Base-by-base conservation (phyloP, 2,888 invertebrate species). In the Nephrocerus scutellatus region DNA sequence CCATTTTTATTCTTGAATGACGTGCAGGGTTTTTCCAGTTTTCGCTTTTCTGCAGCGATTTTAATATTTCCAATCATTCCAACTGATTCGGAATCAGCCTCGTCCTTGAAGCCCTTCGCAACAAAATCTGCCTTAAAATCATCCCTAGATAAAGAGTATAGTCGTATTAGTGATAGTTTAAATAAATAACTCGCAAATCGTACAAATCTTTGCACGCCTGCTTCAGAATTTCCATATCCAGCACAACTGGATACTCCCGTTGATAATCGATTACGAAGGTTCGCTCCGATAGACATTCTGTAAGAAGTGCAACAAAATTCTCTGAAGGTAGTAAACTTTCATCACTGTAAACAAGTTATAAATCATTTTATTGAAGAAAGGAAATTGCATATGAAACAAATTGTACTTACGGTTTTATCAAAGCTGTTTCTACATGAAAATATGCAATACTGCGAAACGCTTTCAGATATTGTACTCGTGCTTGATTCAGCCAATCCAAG, bases 201-300 rank as follows among this genome's bases (percentile, higher is more conserved):
- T 77, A 84, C 81, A 84, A 70, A 26, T 78, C 76, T 10, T 78
- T 75, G 51, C 76, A 82, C 1, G 76, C 72, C 47, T 77, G 74
- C 5, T 72, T 63, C 24, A 84, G 57, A 52, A 75, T 62, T 26
- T 79, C 75, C n/a, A 84, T 57, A 57, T 86, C 84, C n/a, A 72
- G 70, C 32, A 75, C 73, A 8, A 86, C 69, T 0, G 84, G 80
- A 66, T 76, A 81, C 41, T 74, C 67, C 0, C 70, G 62, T 60
- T 82, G 75, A 63, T 83, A 85, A 66, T 87, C 86, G 9, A 72
- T 70, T 26, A 84, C 74, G 53, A 87, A 80, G 32, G 68, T 62
- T 45, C 70, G 72, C 40, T 75, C 74, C 10, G 71, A 62, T 16
- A 77, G 61, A 30, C 71, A 72, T 29, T 70, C 70, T 15, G 70